These are phyloP conservation scores for Ophthalmolycus amberensis DNA, from an alignment of 2,113 vertebrate species.

Conservation along the genomic window DNA sequence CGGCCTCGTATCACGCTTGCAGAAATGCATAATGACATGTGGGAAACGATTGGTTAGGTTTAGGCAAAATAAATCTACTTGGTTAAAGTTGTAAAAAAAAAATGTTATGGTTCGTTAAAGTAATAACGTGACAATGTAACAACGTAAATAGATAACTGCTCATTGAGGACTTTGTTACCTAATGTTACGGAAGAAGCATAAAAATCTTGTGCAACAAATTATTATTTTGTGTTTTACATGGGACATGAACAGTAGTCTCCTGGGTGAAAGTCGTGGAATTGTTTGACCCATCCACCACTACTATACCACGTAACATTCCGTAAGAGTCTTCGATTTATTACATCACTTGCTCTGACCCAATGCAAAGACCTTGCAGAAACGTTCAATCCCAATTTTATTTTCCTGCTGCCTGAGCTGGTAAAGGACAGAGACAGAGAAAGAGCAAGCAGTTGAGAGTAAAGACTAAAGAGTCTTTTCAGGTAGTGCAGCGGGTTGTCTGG, in stretches of 20 bases:
- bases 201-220: background rate
- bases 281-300: no score
- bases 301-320: background rate
- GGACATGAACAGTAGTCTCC: background rate
- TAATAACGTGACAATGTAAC: background rate
- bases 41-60: no score
- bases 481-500: constrained; percentile 23
- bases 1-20: no score
- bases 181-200: background rate
- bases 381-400: background rate
- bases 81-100: background rate
- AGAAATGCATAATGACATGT: background rate
- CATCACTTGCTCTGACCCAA: background rate
- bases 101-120: background rate
- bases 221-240: background rate
- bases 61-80: background rate
- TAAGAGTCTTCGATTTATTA: background rate
- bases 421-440: background rate
- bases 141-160: background rate
- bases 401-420: background rate
- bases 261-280: background rate
- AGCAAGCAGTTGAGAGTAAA: constrained; percentile 11
- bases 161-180: background rate
- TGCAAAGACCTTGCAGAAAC: background rate
- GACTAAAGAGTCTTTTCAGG: constrained; percentile 34